Conservation (phyloP, 2,797 vertebrate species). For the Mycteria americana region DNA sequence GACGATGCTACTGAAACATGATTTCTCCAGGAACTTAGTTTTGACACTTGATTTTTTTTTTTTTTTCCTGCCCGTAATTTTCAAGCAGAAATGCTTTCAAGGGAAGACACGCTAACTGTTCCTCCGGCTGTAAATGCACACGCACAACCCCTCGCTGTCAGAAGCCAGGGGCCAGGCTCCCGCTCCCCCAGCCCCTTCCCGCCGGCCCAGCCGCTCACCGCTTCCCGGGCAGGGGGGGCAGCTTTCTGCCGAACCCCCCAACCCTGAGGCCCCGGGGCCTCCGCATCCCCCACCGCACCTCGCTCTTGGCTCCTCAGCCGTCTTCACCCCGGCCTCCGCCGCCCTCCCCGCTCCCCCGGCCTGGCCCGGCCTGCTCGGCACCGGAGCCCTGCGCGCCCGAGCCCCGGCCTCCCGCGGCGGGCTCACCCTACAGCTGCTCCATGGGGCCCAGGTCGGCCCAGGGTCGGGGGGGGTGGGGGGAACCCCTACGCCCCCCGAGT, state of each 20-base stretch:
- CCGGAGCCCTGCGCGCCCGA: not conserved
- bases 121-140: too few species aligned
- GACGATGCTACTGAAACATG: too few species aligned
- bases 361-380: not conserved
- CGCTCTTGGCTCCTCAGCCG: not conserved
- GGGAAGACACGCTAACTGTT: not conserved
- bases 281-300: not conserved
- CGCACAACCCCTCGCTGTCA: not conserved
- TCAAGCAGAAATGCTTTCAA: not conserved
- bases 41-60: too few species aligned
- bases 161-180: not conserved
- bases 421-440: constrained; percentile 47
- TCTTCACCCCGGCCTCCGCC: not conserved
- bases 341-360: not conserved
- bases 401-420: not conserved
- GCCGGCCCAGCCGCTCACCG: not conserved
- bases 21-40: too few species aligned
- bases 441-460: not conserved
- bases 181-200: not conserved
- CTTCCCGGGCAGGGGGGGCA: too few species aligned
- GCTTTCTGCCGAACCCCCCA: not conserved
- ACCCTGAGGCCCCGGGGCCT: not conserved
- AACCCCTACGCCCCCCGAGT: not conserved
- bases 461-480: not conserved
- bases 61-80: not conserved